Base-by-base conservation (phyloP, 2,888 invertebrate species). In the Sycophila texana region DNA sequence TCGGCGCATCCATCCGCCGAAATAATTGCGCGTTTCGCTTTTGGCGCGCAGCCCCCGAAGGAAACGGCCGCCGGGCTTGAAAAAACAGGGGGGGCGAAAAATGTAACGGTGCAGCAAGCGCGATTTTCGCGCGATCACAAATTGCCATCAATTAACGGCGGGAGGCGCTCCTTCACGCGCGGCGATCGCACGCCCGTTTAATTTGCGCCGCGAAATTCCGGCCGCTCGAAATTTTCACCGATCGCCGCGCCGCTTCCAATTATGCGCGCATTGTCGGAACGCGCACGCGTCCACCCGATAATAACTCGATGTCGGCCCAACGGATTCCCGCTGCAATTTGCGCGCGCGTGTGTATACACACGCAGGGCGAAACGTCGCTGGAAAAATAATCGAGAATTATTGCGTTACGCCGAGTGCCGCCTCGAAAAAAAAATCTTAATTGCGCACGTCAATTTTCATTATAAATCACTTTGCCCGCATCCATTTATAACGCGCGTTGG, bases 61-160 rank as follows among this genome's bases (percentile, higher is more conserved):
- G 10, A 10, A 39, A 39, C 7, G 7, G 10, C 39, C 1, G 39
- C 0, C 39, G 39, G 39, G 39, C 10, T 0, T 1, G 53, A 53
- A 53, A 53, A 53, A 53, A 1, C 1, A 51, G 14, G 14, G 1
- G 14, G 2, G 4, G 4, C 30, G 30, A 26, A 0, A 30, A 55
- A 26, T 30, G 51, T 16, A 16, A 4, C 16, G 16, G 2, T 1
- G 20, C 13, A 14, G 12, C 66, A 4, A n/a, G 26, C 30, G 61
- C 22, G 61, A 61, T 61, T 63, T 63, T 53, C n/a, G 53, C 22
- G 73, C 55, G 39, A 53, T 55, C 49, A 58, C 67, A 60, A 53
- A 74, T 60, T 22, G 57, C 63, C 49, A 57, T 77, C 65, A 77
- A 77, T 77, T 72, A 77, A 60, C 57, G 68, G 39, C 7, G 39